phyloP scores from a whole-genome alignment of 2,113 vertebrate species.

The Anoplopoma fimbria region DNA sequence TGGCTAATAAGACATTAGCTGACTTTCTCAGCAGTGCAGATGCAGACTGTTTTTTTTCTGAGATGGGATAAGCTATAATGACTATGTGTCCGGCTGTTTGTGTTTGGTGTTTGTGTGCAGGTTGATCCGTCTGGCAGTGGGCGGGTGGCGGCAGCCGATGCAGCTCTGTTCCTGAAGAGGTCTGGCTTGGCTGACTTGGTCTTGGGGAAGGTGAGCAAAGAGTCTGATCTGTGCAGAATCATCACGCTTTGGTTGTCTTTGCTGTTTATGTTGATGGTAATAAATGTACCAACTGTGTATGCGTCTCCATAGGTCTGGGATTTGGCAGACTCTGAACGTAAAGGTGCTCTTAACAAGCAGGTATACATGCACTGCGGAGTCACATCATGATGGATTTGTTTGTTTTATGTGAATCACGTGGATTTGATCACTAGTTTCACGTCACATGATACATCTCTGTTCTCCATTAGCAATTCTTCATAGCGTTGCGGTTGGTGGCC shows the following conservation, averaged over 20 bases:
- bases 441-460: not conserved
- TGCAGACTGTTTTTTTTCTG: not conserved
- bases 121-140: constrained; percentile 92
- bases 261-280: not conserved
- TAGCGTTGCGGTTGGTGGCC: constrained; percentile 93
- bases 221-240: not conserved
- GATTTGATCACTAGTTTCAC: not conserved
- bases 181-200: constrained; percentile 95
- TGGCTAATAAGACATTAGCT: not conserved
- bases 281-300: constrained; percentile 8
- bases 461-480: constrained; percentile 92
- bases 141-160: constrained; percentile 92
- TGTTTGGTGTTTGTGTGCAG: constrained; percentile 75
- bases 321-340: constrained; percentile 94
- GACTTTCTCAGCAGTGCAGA: not conserved
- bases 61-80: not conserved
- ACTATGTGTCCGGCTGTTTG: not conserved
- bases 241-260: not conserved
- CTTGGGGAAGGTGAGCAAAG: constrained; percentile 92
- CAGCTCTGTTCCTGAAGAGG: constrained; percentile 95
- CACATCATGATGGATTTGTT: not conserved
- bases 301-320: constrained; percentile 93
- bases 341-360: constrained; percentile 96
- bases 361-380: constrained; percentile 72
- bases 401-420: not conserved